Evolutionary conservation across 2,797 vertebrate species (phyloP).

Genomic region (Furcifer pardalis): DNA sequence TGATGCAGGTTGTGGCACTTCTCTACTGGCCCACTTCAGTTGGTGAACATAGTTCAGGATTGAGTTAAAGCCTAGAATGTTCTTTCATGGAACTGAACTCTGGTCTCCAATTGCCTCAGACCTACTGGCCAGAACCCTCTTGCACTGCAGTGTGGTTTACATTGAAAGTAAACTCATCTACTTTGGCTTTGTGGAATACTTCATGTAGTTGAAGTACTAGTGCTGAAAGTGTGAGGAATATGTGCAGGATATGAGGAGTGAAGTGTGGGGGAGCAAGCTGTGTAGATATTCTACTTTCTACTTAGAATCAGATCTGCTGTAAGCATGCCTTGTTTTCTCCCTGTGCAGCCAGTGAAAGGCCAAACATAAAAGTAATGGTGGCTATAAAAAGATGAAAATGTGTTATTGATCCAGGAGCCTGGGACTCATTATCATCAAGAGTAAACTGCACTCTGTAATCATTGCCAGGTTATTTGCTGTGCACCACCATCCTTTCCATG

Average conservation of each 20-base stretch:
- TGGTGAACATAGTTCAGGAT: no score
- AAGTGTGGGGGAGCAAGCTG: not conserved
- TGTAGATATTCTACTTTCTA: not conserved
- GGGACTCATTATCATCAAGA: not conserved
- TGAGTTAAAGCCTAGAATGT: no score
- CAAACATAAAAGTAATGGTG: not conserved
- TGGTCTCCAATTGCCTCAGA: no score
- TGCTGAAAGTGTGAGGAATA: no score
- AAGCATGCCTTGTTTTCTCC: not conserved
- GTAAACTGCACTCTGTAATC: not conserved
- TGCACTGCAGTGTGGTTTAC: not conserved
- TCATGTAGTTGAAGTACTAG: not conserved
- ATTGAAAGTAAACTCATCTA: not conserved
- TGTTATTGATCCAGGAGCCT: not conserved
- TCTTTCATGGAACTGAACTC: no score
- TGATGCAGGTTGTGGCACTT: no score
- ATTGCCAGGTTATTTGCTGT: not conserved
- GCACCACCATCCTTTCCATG: not conserved
- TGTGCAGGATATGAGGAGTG: not conserved
- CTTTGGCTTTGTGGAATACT: not conserved
- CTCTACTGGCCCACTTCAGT: not conserved
- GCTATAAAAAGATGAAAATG: constrained; percentile 16
- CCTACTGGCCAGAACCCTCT: not conserved
- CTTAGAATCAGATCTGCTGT: not conserved
- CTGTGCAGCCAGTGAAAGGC: constrained; percentile 1